Percentiles rank a stretch among this genome's conserved stretches.
Conservation (phyloP, 2,797 vertebrate species). For the Bradypodion pumilum region DNA sequence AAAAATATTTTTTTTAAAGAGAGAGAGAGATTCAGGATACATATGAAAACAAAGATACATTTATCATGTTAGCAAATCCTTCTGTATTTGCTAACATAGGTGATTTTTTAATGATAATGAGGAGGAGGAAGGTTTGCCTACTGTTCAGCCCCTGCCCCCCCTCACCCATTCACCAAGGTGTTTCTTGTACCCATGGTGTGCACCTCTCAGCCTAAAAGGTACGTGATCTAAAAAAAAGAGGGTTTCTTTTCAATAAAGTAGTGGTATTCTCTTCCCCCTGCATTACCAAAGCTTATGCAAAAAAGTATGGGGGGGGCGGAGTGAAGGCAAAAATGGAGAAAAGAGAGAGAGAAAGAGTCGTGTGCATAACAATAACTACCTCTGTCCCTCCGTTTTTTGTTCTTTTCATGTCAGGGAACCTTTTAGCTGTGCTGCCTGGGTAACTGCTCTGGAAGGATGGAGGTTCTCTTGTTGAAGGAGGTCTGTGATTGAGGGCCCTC, state of each 20-base stretch:
- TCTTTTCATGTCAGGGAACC: conserved; percentile 87
- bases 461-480: conserved; percentile 86
- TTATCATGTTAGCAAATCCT: too few species aligned
- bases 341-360: conserved; percentile 57
- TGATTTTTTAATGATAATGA: conserved; percentile 49
- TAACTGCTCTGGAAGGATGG: conserved; percentile 93
- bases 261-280: conserved; percentile 55
- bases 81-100: conserved; percentile 25
- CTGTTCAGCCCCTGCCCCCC: conserved; percentile 40
- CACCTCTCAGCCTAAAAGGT: conserved; percentile 74
- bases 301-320: conserved; percentile 71
- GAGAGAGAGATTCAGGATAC: conserved; percentile 32
- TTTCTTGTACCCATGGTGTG: conserved; percentile 64
- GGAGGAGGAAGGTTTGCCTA: too few species aligned
- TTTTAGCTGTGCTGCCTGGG: conserved; percentile 90
- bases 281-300: conserved; percentile 75
- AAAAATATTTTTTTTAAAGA: conserved; percentile 17
- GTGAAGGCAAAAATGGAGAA: conserved; percentile 64
- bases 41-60: conserved; percentile 32
- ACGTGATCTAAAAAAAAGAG: conserved; percentile 56
- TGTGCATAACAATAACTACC: conserved; percentile 98
- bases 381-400: conserved; percentile 93
- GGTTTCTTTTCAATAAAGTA: conserved; percentile 72
- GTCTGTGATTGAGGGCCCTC: conserved; percentile 94
- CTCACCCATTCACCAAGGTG: conserved; percentile 74